Conservation (phyloP, 2,888 invertebrate species). For the Apamea crenata region DNA sequence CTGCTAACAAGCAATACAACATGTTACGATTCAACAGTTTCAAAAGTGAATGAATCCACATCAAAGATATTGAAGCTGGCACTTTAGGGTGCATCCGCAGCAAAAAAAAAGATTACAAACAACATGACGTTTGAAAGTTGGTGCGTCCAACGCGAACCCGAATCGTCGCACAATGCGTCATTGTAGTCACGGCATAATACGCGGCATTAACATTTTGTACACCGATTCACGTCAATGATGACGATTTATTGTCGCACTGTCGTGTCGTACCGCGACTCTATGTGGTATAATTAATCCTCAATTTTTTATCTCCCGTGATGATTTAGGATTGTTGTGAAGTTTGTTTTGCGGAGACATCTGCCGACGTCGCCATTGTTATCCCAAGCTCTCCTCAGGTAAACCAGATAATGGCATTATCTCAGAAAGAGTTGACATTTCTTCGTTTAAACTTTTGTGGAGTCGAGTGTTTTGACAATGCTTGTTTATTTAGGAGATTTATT, state of each 20-base stretch:
- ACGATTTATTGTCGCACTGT: constrained; percentile 87
- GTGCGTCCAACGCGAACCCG: constrained; percentile 76
- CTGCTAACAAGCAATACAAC: constrained; percentile 21
- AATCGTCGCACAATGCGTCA: constrained; percentile 87
- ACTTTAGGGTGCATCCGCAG: constrained; percentile 71
- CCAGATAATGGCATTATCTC: constrained; percentile 88
- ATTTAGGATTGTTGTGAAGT: constrained; percentile 86
- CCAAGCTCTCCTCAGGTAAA: constrained; percentile 85
- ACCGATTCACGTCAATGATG: constrained; percentile 88
- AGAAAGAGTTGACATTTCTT: constrained; percentile 87
- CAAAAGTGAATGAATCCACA: constrained; percentile 61
- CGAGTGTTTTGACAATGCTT: constrained; percentile 87
- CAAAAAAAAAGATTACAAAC: constrained; percentile 77
- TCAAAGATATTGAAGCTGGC: constrained; percentile 72
- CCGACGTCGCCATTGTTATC: constrained; percentile 83
- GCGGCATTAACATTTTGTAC: constrained; percentile 89
- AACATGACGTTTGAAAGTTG: constrained; percentile 80
- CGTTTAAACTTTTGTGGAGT: constrained; percentile 83
- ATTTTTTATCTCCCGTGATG: constrained; percentile 83
- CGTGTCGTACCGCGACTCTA: constrained; percentile 73
- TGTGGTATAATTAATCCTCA: constrained; percentile 82
- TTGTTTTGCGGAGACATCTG: constrained; percentile 90
- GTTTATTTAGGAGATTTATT: constrained; percentile 83
- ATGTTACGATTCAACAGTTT: constrained; percentile 54
- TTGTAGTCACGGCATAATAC: constrained; percentile 88